Base-by-base conservation (phyloP, 2,888 invertebrate genomes). In the Cryptus armator region DNA sequence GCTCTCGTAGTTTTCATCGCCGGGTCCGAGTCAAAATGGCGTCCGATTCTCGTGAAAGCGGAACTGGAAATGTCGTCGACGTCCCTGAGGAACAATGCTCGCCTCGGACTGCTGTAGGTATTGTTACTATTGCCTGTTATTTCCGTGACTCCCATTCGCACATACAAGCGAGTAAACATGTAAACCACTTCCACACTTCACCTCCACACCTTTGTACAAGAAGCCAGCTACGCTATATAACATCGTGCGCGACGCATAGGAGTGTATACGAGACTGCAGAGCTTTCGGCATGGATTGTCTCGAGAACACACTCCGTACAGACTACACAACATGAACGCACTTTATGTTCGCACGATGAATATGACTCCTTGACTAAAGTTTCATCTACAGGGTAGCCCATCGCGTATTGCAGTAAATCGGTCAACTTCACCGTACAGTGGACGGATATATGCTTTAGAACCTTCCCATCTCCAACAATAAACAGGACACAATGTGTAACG, bases 111-210 rank as follows among this genome's bases (percentile, higher is more conserved):
- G 71, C 37, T 46, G 56, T 66, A 56, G 68, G 72, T 72, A 84
- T 88, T 88, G 87, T 88, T 87, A 83, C 86, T 83, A 88, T 88
- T 86, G 87, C 76, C 84, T 82, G 86, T 88, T 89, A 88, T 87
- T 88, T 88, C 83, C 86, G 74, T 46, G 71, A 74, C 72, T 76
- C 68, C 70, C 74, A 29, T 24, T 9, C 10, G 32, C 19, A 10
- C 64, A 51, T 6, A 32, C 51, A 37, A 10, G 37, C 7, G 29
- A 46, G 24, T 24, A 59, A 59, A 29, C 53, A 53, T 19, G 51
- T 16, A 51, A 16, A 3, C 53, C 53, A 9, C 24, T 56, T 56
- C 24, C 9, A 37, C 37, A 4, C 37, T 37, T 9, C 37, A 9
- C 37, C 37, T 37, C 6, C 9, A 5, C 37, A 37, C 53, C 56